Percentiles rank a stretch among this genome's conserved stretches.
Evolutionary conservation across 2,113 vertebrate genomes (phyloP).

Genomic region (Gavialis gangeticus): DNA sequence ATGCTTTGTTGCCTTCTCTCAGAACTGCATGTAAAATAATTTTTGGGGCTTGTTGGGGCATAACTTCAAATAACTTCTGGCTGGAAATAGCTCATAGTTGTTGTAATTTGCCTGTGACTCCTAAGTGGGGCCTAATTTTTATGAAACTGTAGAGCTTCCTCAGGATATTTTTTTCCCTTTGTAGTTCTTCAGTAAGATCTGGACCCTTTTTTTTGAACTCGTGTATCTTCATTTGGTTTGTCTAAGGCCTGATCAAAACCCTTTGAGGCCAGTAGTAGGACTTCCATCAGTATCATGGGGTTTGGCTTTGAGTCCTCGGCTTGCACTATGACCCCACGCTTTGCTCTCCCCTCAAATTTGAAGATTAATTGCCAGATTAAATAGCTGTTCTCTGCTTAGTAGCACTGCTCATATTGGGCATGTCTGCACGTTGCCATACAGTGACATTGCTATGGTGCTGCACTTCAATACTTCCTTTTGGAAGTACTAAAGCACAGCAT

Average conservation of each 20-base stretch:
- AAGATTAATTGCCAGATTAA: constrained; percentile 16
- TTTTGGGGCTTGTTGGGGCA: constrained; percentile 1
- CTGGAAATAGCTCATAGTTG: constrained; percentile 19
- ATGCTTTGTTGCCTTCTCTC: background rate
- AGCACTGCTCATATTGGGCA: background rate
- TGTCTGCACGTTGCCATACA: too few species aligned
- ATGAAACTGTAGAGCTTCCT: background rate
- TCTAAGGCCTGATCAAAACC: background rate
- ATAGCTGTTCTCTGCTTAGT: background rate
- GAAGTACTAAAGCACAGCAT: too few species aligned
- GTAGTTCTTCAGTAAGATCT: background rate
- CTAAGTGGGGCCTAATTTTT: background rate
- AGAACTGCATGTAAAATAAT: background rate
- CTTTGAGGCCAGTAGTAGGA: background rate
- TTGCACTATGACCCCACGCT: background rate
- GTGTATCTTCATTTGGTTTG: background rate
- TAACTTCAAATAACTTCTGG: background rate
- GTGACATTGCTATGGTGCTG: too few species aligned
- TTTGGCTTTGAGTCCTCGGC: background rate
- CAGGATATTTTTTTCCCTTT: background rate
- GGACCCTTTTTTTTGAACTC: background rate
- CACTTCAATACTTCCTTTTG: too few species aligned
- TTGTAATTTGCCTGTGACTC: background rate
- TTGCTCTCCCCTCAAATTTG: background rate
- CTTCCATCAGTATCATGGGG: background rate